Base-by-base conservation (phyloP, 2,888 invertebrate species). In the Acanthosoma haemorrhoidale region DNA sequence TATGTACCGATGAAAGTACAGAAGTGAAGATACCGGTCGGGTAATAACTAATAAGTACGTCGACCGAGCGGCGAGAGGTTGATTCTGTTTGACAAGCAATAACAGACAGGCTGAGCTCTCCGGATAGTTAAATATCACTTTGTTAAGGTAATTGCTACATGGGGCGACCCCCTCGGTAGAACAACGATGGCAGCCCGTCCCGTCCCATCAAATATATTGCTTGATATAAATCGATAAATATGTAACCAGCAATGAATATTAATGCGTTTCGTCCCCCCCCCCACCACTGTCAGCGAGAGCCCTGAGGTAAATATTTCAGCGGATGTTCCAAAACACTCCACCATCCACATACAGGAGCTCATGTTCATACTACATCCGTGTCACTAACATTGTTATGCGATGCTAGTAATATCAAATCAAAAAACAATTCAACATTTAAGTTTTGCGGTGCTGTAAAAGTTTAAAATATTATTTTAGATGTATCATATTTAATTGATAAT, bases 11-110 rank as follows among this genome's bases (percentile, higher is more conserved):
- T n/a, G n/a, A n/a, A n/a, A n/a, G n/a, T n/a, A n/a, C n/a, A n/a
- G n/a, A n/a, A n/a, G n/a, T n/a, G n/a, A 51, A 51, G 51, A 25
- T 25, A 25, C 25, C n/a, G 51, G 25, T 11, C 11, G n/a, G 25
- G 51, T 51, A 25, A 25, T 51, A 51, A 25, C 25, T 51, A 51
- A 51, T 51, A 51, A 51, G 25, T 21, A 11, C n/a, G 51, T n/a
- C n/a, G 25, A 25, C 51, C 25, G 21, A 51, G 51, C 29, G 25
- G 51, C 51, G n/a, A 51, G 51, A 51, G 25, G 25, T 51, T 51
- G 51, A 51, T 51, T 51, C 29, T 51, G 51, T 51, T 51, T 51
- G 51, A 51, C 51, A 51, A 51, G 51, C 51, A 51, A 51, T 51
- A 51, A 51, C 25, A 51, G 51, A 29, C n/a, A 51, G 25, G n/a